Base-by-base conservation (phyloP, 2,113 vertebrate genomes). In the Pimephales promelas region DNA sequence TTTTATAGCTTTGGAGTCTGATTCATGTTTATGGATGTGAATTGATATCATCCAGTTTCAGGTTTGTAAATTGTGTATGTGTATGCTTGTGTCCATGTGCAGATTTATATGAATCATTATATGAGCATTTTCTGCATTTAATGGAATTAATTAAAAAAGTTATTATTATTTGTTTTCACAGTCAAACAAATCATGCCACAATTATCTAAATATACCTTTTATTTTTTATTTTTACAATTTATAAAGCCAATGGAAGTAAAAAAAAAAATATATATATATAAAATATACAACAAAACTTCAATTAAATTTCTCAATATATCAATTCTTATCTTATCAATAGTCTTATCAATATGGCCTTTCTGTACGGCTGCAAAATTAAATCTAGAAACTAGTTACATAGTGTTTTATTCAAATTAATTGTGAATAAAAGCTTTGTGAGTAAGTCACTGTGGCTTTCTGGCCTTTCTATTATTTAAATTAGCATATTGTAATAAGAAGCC, bases 401-500 rank as follows among this genome's bases (percentile, higher is more conserved):
- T 74, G 68, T 49, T 82, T 80, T 49, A 80, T 72, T 56, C 16
- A n/a, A 74, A 75, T 86, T 73, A 86, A 76, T 22, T 61, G 34
- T 68, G 24, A 86, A 83, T 75, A 54, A 56, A 49, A 68, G 61
- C 82, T 45, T n/a, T 76, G 61, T 81, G 77, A 49, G 76, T 34
- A 43, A 31, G 34, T 20, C 62, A 10, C 28, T 10, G 28, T 73
- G 45, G 62, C 28, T 81, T 70, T 43, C 64, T 78, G 62, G 10
- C 10, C 34, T 77, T 76, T 14, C 36, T 20, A 31, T 78, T 72
- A 86, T 86, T 82, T 49, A 11, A 61, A 62, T 64, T 57, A 71
- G 61, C 79, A 78, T 85, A 36, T 70, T 64, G 45, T 78, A 78
- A 78, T 61, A 86, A 77, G 45, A 76, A 61, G 66, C 79, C 45